Percentiles rank a stretch among this genome's conserved stretches.
phyloP scores from a whole-genome alignment of 2,797 vertebrate genomes.

The Cygnus olor region DNA sequence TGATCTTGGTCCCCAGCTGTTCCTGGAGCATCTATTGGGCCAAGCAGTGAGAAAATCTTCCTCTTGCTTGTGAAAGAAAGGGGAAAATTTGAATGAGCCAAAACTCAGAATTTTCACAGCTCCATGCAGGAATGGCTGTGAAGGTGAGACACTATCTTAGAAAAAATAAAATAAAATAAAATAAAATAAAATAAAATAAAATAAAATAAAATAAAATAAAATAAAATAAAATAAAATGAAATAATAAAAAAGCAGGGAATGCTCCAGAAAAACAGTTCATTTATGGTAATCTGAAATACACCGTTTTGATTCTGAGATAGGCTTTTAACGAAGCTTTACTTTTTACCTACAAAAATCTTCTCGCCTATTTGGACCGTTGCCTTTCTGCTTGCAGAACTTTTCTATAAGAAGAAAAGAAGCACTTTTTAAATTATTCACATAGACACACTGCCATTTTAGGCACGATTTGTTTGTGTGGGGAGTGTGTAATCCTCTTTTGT shows the following conservation, averaged over 20 bases:
- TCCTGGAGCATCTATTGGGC: neutral
- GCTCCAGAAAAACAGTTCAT: neutral
- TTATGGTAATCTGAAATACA: neutral
- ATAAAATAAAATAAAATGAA: too few species aligned
- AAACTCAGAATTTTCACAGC: neutral
- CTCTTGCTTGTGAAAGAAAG: fast-evolving
- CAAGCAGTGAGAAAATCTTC: neutral
- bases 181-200: too few species aligned
- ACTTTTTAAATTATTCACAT: neutral
- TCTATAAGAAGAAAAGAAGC: neutral
- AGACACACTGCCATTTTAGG: neutral
- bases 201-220: too few species aligned
- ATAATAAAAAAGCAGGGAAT: neutral
- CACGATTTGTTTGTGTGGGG: neutral
- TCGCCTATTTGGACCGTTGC: neutral
- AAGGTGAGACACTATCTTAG: neutral
- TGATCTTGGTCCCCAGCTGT: neutral
- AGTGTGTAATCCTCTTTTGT: neutral
- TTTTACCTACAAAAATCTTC: neutral
- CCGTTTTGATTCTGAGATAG: neutral
- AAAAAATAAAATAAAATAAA: neutral
- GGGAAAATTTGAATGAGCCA: neutral
- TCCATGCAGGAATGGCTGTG: fast-evolving
- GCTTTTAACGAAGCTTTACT: neutral
- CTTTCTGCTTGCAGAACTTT: neutral